Conservation (phyloP, 30 jellyfish, hydroid and myxozoan species). For the Chrysaora quinquecirrha region DNA sequence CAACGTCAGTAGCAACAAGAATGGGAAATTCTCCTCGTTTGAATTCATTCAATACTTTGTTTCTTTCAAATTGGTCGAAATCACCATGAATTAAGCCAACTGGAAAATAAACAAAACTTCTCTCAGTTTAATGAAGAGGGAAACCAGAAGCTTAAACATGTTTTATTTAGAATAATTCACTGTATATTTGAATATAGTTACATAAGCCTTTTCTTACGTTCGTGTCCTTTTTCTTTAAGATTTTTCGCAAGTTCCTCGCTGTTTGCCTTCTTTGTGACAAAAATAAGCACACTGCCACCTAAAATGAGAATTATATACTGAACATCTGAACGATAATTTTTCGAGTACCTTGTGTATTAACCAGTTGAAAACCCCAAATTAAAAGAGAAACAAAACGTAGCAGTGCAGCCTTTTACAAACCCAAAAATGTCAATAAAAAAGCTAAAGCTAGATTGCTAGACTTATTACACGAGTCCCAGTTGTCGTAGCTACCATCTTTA, state of each 20-base stretch:
- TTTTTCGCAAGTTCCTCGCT: constrained; percentile 95
- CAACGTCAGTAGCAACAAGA: constrained; percentile 99
- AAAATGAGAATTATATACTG: background rate
- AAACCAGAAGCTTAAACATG: too few relatives aligned
- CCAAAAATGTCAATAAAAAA: background rate
- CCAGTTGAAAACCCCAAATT: background rate
- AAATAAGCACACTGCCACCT: constrained; percentile 99
- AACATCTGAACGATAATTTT: background rate
- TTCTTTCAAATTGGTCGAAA: constrained; percentile 95
- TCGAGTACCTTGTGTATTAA: background rate
- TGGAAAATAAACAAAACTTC: constrained; percentile 4
- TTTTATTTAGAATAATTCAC: too few relatives aligned
- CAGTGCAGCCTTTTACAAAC: background rate
- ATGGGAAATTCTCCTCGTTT: constrained; percentile 72
- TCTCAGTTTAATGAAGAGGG: too few relatives aligned
- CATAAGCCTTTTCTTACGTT: too few relatives aligned
- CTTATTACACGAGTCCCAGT: background rate
- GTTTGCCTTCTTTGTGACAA: constrained; percentile 95
- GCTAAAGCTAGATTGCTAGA: background rate
- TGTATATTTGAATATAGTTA: too few relatives aligned
- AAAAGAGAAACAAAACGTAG: background rate
- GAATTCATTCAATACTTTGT: constrained; percentile 82
- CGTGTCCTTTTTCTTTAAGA: constrained; percentile 86
- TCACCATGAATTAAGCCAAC: constrained; percentile 99
- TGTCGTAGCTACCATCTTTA: too few relatives aligned